Percentiles rank a stretch among this genome's conserved stretches.
Evolutionary conservation across 2,888 invertebrate genomes (phyloP).

Genomic region (Rhogogaster chlorosoma): DNA sequence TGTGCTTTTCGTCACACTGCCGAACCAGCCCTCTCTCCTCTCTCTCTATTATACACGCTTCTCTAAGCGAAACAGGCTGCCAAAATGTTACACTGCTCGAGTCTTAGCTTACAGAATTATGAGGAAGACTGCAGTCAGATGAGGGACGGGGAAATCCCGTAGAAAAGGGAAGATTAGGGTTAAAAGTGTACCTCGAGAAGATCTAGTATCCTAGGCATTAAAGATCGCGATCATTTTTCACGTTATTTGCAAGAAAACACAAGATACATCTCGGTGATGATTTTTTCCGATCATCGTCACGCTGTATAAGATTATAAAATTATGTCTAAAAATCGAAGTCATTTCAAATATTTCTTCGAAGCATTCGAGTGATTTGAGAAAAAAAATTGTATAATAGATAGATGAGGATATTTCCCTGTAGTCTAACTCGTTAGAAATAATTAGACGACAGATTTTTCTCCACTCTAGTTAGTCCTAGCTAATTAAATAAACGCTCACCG

Average conservation of each 20-base stretch:
- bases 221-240: background rate
- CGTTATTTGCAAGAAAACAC: background rate
- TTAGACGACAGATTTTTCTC: background rate
- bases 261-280: no score
- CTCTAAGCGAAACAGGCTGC: conserved; percentile 45
- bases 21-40: background rate
- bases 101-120: conserved; percentile 33
- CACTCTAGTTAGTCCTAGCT: background rate
- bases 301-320: no score
- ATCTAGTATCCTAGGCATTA: background rate
- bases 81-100: conserved; percentile 45
- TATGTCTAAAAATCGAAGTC: no score
- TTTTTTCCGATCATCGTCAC: no score
- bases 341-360: no score
- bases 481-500: conserved; percentile 66
- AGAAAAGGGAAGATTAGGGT: conserved; percentile 3
- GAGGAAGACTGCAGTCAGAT: conserved; percentile 10
- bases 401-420: background rate
- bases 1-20: conserved; percentile 25
- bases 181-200: conserved; percentile 24
- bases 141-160: background rate
- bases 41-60: conserved; percentile 28
- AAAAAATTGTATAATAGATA: no score
- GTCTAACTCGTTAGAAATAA: background rate
- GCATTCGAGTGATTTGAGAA: no score